Base-by-base conservation (phyloP, 2,797 vertebrate species). In the Basileuterus tristriatus region DNA sequence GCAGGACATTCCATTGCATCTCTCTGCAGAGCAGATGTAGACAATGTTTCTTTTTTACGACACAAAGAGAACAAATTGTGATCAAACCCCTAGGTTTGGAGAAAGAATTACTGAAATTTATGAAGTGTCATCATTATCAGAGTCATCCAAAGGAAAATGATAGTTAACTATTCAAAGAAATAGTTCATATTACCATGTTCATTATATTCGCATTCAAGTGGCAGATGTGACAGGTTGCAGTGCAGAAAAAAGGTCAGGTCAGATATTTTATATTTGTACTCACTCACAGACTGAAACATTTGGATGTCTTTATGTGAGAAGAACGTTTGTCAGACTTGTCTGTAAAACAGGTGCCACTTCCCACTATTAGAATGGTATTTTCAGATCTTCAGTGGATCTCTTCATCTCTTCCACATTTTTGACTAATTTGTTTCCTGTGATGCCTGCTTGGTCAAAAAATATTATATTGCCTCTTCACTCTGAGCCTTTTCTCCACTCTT, bases 1-100 rank as follows among this genome's bases (percentile, higher is more conserved):
- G 37, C 3, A 27, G 21, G 16, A 12, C 15, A 20, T 36, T 41
- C 46, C 26, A 44, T 41, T 0, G 0, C 36, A 20, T 10, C 41
- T 71, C 5, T 8, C 27, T 80, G 41, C 20, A 58, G 49, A 77
- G n/a, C 11, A 29, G 44, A 29, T 5, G 1, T 22, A 44, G 23
- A 13, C 59, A 39, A 8, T n/a, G 21, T 37, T 91, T 69, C 47
- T 52, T 11, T 92, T 83, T 71, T 83, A 46, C 46, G 36, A 50
- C 21, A 36, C 17, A 16, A 75, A 43, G 37, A 74, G 20, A 63
- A 87, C 36, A 89, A 83, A 53, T 4, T 37, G 16, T 44, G 29
- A 60, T 63, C 19, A 49, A 77, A 56, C 15, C 26, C 9, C 8
- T 44, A 18, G 6, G 6, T 59, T 34, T 68, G 74, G 67, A 47